Conservation (phyloP, 2,797 vertebrate species). For the Podarcis lilfordi region DNA sequence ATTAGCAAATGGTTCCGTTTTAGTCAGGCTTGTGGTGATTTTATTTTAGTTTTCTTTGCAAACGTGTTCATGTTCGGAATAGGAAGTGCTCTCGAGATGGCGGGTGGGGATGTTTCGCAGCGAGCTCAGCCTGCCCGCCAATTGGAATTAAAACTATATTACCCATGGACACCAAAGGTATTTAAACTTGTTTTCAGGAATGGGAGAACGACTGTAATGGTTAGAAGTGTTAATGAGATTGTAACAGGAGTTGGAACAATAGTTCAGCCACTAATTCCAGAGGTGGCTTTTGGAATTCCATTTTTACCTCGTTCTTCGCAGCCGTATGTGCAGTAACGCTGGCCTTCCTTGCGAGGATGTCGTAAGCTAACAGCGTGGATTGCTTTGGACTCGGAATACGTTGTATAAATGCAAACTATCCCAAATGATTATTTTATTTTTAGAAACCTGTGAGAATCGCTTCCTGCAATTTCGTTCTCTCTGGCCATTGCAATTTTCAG, state of each 20-base stretch:
- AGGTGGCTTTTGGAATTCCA: no score
- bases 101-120: conserved; percentile 49
- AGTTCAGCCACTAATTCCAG: background rate
- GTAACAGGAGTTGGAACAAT: background rate
- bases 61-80: background rate
- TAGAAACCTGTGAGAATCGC: no score
- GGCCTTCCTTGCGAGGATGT: background rate
- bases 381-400: background rate
- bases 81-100: background rate
- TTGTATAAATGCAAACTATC: background rate
- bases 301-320: background rate
- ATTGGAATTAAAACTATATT: no score
- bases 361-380: no score
- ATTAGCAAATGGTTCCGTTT: background rate
- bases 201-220: background rate
- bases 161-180: background rate
- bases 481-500: background rate
- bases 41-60: background rate
- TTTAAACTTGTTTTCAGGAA: no score
- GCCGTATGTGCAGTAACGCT: background rate
- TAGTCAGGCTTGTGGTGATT: background rate
- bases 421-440: background rate
- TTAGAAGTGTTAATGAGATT: background rate
- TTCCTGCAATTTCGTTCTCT: background rate
- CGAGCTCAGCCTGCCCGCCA: background rate